phyloP scores from a whole-genome alignment of 2,797 vertebrate species.

The Cossypha niveicapilla region DNA sequence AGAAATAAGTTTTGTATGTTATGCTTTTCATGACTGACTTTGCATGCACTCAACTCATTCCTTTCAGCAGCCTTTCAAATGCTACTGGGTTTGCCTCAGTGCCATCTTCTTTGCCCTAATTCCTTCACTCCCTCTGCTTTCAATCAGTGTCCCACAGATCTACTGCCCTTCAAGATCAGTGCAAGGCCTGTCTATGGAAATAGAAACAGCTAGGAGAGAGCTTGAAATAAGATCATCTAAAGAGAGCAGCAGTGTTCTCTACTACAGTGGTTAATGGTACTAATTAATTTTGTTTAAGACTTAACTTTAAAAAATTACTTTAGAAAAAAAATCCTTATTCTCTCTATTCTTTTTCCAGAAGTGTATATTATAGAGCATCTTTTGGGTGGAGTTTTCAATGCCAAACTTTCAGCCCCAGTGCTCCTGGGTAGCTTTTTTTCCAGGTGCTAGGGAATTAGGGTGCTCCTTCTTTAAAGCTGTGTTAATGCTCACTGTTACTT shows the following conservation, averaged over 20 bases:
- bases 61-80: not conserved
- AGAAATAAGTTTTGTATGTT: not conserved
- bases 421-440: not conserved
- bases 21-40: not conserved
- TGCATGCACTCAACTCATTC: not conserved
- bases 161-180: not conserved
- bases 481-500: not conserved
- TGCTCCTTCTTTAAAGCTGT: fast-evolving
- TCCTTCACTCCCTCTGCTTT: not conserved
- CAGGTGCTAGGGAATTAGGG: not conserved
- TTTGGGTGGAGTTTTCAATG: not conserved
- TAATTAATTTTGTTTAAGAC: not conserved
- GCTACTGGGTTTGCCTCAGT: not conserved
- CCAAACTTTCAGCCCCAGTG: not conserved
- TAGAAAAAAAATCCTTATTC: not conserved
- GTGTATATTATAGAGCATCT: not conserved
- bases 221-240: not conserved
- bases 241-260: not conserved
- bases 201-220: not conserved
- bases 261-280: not conserved
- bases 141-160: not conserved
- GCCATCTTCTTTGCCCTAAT: not conserved
- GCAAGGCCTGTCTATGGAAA: not conserved
- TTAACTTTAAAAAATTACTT: not conserved
- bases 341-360: not conserved